phyloP scores from a whole-genome alignment of 2,113 vertebrate genomes.

The Bothrops jararaca region DNA sequence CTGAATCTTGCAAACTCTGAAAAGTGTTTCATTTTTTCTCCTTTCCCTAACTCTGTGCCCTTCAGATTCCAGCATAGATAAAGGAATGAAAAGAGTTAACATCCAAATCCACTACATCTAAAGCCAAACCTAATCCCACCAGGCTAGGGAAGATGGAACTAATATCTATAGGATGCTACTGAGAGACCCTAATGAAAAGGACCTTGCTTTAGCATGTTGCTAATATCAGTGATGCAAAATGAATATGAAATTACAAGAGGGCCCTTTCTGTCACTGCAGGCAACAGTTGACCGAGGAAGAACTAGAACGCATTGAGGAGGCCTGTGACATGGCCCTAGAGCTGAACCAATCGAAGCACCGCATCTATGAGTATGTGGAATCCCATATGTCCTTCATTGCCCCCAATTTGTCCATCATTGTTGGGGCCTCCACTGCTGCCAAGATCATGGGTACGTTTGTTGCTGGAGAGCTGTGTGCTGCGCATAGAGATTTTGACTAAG shows the following conservation, averaged over 20 bases:
- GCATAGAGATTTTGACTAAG: not conserved
- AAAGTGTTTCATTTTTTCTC: not conserved
- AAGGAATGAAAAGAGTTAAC: not conserved
- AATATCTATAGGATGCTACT: not conserved
- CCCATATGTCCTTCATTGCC: conserved; percentile 90
- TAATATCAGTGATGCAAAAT: not conserved
- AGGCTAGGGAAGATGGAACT: not conserved
- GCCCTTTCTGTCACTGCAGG: conserved; percentile 32
- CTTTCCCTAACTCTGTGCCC: not conserved
- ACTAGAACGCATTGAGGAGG: conserved; percentile 84
- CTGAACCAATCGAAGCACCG: conserved; percentile 87
- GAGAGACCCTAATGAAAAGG: not conserved
- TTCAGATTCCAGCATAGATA: not conserved
- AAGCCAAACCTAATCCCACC: not conserved
- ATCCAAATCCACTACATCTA: not conserved
- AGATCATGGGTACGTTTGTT: conserved; percentile 84
- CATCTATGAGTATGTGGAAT: conserved; percentile 92
- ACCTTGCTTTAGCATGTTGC: not conserved
- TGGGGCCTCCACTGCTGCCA: conserved; percentile 86
- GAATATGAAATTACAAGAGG: not conserved
- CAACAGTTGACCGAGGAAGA: conserved; percentile 81
- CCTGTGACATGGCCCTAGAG: conserved; percentile 90
- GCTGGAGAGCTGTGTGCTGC: not conserved
- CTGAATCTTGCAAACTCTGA: not conserved
- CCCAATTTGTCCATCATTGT: conserved; percentile 91